Evolutionary conservation across 1,140 invertebrate genomes (phyloP).

Genomic region (Pectinophora gossypiella): DNA sequence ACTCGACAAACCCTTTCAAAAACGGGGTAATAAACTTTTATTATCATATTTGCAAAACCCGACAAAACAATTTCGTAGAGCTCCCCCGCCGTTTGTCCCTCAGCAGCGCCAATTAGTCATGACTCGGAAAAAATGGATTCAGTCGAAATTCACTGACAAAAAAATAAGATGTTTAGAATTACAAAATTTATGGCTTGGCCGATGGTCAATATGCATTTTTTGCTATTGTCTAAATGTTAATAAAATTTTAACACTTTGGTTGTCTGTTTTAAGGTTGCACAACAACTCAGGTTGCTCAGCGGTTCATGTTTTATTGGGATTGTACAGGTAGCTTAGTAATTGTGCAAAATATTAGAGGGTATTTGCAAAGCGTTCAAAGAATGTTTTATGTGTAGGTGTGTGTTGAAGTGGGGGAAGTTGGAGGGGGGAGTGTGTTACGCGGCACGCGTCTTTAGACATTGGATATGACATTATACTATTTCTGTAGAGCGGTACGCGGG

Average conservation of each 20-base stretch:
- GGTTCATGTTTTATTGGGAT: conserved; percentile 8
- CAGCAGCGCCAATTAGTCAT: conserved; percentile 61
- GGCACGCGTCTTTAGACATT: conserved; percentile 55
- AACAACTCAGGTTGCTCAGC: too few species aligned
- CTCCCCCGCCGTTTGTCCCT: conserved; percentile 46
- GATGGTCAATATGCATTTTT: conserved; percentile 39
- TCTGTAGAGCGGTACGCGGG: conserved; percentile 44
- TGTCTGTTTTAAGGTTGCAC: conserved; percentile 40
- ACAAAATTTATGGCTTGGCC: conserved; percentile 32
- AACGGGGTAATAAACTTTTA: conserved; percentile 72
- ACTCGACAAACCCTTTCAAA: conserved; percentile 63
- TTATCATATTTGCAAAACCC: conserved; percentile 71
- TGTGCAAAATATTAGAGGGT: conserved; percentile 3
- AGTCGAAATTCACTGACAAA: conserved; percentile 43
- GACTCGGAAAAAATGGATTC: conserved; percentile 45
- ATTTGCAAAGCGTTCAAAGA: too few species aligned
- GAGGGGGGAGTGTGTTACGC: conserved; percentile 5
- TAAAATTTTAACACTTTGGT: conserved; percentile 54
- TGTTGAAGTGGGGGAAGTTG: not conserved
- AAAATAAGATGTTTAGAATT: conserved; percentile 47
- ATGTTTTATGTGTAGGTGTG: conserved; percentile 6
- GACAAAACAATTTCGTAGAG: conserved; percentile 45
- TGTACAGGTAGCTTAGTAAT: conserved; percentile 12
- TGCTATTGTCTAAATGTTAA: conserved; percentile 43
- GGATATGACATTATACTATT: conserved; percentile 72